Evolutionary conservation across 2,888 invertebrate genomes (phyloP), one percentile per base, ranked within the genome.

Genomic region (Nasonovia ribisnigri): DNA sequence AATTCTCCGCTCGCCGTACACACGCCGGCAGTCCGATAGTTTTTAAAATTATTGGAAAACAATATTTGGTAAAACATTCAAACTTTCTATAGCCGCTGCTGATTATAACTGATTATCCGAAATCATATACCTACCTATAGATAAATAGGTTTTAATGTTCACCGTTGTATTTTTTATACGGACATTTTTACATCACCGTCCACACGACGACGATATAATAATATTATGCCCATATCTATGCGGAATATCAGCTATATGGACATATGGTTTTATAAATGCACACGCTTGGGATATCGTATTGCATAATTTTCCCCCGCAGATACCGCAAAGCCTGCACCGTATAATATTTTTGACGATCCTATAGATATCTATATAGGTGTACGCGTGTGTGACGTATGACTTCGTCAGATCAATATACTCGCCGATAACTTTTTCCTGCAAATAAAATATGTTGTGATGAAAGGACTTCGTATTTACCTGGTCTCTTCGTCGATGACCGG

Each of bases 401-500:
- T 36, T 20, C 24, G 43, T 84, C 43, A 43, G 29, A 43, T 43
- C 11, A 46, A 86, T 36, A 88, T 60, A 87, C 48, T 90, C 46
- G 46, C 67, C 46, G 60, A 29, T 29, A n/a, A 36, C 26, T 13
- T 46, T 90, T 90, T n/a, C 0, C 54, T 20, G 3, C 46, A 24
- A 77, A 67, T 16, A 0, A 20, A 16, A 20, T 20, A 54, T 13
- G 20, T 5, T 5, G 4, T 5, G 8, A 42, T 26, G 0, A 42
- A 84, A 26, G 20, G 36, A 86, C 24, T 54, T 86, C 92, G 57
- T 67, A 95, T 95, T 96, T 96, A 97, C 97, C 97, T 97, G 94
- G 98, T 97, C 96, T 99, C 98, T 96, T 98, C 98, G 95, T 99
- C 99, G 95, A 99, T 98, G 94, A 98, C 97, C 10, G 99, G 98